These are phyloP conservation scores for Siniperca obscura DNA, from an alignment of 2,797 vertebrate genomes.

Conservation along the genomic window DNA sequence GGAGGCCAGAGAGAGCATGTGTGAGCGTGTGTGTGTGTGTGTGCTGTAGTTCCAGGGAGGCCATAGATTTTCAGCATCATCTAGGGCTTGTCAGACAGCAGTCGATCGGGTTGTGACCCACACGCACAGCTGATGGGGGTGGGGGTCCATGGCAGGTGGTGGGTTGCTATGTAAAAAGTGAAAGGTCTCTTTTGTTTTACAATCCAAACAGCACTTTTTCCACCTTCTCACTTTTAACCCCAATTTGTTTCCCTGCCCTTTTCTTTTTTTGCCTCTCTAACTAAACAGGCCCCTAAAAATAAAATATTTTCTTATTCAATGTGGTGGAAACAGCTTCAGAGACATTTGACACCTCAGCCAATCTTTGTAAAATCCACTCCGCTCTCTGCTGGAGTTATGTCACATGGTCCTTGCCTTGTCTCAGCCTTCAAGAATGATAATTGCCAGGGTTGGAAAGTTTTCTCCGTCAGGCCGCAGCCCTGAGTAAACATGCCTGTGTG, in stretches of 20 bases:
- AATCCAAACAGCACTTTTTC: constrained; percentile 28
- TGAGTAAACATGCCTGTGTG: constrained; percentile 86
- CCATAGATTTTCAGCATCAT: constrained; percentile 79
- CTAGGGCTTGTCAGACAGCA: constrained; percentile 67
- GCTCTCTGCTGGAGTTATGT: constrained; percentile 75
- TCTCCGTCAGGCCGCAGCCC: constrained; percentile 82
- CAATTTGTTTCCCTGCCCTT: neutral
- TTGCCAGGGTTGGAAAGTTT: constrained; percentile 83
- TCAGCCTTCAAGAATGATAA: constrained; percentile 86
- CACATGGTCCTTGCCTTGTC: constrained; percentile 75
- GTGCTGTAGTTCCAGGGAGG: constrained; percentile 53
- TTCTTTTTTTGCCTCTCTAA: neutral
- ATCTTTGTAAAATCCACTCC: constrained; percentile 55
- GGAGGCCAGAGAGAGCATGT: constrained; percentile 49
- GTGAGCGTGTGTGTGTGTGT: constrained; percentile 15
- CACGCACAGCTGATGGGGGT: constrained; percentile 64
- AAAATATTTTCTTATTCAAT: constrained; percentile 9
- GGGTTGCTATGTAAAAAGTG: constrained; percentile 61
- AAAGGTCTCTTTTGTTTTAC: constrained; percentile 70
- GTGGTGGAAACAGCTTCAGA: constrained; percentile 27
- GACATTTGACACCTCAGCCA: constrained; percentile 60
- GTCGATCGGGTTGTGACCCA: constrained; percentile 63
- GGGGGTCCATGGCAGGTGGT: constrained; percentile 69
- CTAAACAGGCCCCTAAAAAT: constrained; percentile 15
- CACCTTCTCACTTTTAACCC: constrained; percentile 27